Percentiles rank a stretch among this genome's conserved stretches.
These are phyloP conservation scores for Lethrus apterus DNA, from an alignment of 1,140 invertebrate species.

Conservation along the genomic window DNA sequence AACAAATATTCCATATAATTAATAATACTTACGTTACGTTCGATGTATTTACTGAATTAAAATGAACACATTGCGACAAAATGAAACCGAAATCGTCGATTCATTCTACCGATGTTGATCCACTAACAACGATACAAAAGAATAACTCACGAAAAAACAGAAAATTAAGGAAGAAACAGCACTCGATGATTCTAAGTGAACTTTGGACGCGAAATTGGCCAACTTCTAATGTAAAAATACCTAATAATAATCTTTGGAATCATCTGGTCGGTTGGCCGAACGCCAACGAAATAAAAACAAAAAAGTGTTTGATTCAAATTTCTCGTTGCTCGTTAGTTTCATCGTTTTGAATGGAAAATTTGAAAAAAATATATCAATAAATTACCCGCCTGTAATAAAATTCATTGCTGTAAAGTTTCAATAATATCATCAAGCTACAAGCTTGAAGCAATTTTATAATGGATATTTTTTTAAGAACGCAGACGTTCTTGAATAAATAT, in stretches of 20 bases:
- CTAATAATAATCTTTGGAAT: slow-evolving; percentile 5
- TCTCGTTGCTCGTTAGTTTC: slow-evolving; percentile 1
- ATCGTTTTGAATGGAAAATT: slow-evolving; percentile 1
- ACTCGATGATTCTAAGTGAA: background rate
- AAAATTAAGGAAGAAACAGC: slow-evolving; percentile 1
- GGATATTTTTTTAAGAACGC: no score
- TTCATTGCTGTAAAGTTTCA: background rate
- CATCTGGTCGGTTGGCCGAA: slow-evolving; percentile 7
- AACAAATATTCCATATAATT: background rate
- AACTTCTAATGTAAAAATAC: slow-evolving; percentile 7
- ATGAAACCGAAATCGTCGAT: no score
- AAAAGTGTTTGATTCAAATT: slow-evolving; percentile 1
- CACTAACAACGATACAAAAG: background rate
- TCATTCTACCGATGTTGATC: no score
- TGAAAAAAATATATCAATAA: background rate
- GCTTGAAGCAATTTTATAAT: no score
- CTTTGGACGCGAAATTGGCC: slow-evolving; percentile 2
- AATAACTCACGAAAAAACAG: background rate
- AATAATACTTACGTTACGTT: background rate
- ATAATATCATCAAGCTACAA: background rate
- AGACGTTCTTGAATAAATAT: no score
- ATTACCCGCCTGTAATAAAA: background rate
- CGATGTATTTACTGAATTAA: no score
- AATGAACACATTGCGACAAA: no score
- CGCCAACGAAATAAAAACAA: slow-evolving; percentile 10